Base-by-base conservation (phyloP, 2,113 vertebrate species). In the Greenwoodochromis staneri region DNA sequence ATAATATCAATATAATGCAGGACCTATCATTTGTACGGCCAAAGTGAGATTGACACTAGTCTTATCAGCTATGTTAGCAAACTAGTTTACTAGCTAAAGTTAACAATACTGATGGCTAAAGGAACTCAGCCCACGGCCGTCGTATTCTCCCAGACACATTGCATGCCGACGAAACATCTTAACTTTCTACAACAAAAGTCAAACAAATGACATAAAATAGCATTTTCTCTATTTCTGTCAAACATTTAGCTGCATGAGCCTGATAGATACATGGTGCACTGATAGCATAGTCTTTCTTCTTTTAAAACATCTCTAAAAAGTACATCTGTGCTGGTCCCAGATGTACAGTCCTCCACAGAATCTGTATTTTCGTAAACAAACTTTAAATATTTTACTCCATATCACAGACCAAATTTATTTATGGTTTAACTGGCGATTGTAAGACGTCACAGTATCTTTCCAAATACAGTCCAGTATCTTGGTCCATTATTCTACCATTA, bases 271-370 rank as follows among this genome's bases (percentile, higher is more conserved):
- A 27, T 27, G 59, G 59, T 11, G 57, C 16, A 61, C 57, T 31
- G 27, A 59, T 31, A 59, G 55, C 24, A 59, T 9, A 9, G 27
- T 31, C 55, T 59, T 59, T 59, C 27, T 63, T 63, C 16, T 63
- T 63, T 19, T 19, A 34, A 63, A 63, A 63, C 9, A 19, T 63
- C 59, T 11, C 59, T 61, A 34, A 63, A 63, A 19, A 63, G 1
- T 0, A 19, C 29, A 10, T 34, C 57, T 61, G 57, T 10, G 57
- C 16, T 34, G 57, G 29, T 10, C 0, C 57, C 57, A 61, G 57
- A 3, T 10, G 19, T 34, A 34, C 2, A 61, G 29, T 61, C 57
- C 57, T 61, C 57, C 16, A 61, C 9, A 61, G 9, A 3, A 61
- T 34, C 29, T 34, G 16, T 19, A 34, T 61, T 63, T 63, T 63